These are phyloP conservation scores for Pharmacophagus antenor DNA, from an alignment of 2,888 invertebrate genomes.

Conservation along the genomic window DNA sequence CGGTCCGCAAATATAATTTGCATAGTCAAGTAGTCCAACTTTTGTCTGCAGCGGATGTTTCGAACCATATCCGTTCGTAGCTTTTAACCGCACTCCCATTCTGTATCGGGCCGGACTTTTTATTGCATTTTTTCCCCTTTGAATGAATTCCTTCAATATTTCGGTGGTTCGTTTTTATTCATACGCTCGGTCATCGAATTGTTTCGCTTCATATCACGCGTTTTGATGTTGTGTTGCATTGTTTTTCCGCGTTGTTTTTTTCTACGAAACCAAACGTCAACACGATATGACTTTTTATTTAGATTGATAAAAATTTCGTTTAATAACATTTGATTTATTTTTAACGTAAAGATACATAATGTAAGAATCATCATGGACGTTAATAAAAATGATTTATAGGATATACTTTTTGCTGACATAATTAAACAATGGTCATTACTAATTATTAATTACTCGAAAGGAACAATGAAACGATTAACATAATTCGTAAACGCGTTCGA, in stretches of 20 bases:
- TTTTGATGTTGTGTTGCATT: slow-evolving; percentile 40
- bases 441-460: slow-evolving; percentile 34
- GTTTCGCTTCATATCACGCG: slow-evolving; percentile 70
- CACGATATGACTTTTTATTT: no score
- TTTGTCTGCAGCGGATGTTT: slow-evolving; percentile 79
- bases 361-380: background rate
- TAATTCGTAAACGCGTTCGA: slow-evolving; percentile 40
- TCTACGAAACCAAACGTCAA: background rate
- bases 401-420: background rate
- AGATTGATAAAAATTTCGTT: no score
- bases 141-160: slow-evolving; percentile 80
- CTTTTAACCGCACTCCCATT: slow-evolving; percentile 78
- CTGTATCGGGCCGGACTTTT: slow-evolving; percentile 71
- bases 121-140: slow-evolving; percentile 80
- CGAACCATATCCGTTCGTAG: slow-evolving; percentile 78
- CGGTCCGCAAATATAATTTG: slow-evolving; percentile 82
- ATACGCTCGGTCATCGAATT: slow-evolving; percentile 75
- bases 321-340: no score
- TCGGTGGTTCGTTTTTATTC: slow-evolving; percentile 78
- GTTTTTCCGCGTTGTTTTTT: slow-evolving; percentile 2
- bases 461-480: slow-evolving; percentile 60
- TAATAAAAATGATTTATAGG: background rate
- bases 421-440: slow-evolving; percentile 1
- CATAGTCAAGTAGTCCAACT: slow-evolving; percentile 80
- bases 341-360: no score